These are phyloP conservation scores for Maccullochella peelii DNA, from an alignment of 2,113 vertebrate species.

Conservation along the genomic window DNA sequence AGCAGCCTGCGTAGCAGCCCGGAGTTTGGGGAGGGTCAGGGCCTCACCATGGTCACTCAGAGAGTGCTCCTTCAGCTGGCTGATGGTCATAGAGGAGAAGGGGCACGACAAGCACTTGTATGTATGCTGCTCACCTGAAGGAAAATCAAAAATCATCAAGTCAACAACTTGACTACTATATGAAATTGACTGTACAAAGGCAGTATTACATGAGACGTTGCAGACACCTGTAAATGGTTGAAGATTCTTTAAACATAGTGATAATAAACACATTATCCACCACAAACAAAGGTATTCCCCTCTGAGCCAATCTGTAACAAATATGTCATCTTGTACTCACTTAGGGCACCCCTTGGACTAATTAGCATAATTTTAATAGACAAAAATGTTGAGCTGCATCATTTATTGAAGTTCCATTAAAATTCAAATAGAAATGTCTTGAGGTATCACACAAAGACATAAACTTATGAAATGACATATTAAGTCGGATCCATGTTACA, in stretches of 20 bases:
- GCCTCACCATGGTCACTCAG: conserved; percentile 94
- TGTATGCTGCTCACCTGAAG: conserved; percentile 94
- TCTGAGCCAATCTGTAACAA: conserved; percentile 22
- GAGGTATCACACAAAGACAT: neutral
- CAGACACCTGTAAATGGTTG: neutral
- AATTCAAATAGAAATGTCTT: conserved; percentile 8
- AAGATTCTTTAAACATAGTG: neutral
- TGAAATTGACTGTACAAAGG: neutral
- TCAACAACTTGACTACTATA: neutral
- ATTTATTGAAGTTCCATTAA: conserved; percentile 8
- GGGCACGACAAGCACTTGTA: conserved; percentile 97
- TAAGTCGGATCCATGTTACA: neutral
- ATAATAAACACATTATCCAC: conserved; percentile 15
- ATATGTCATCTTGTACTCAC: conserved; percentile 7
- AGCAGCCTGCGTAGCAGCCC: conserved; percentile 89
- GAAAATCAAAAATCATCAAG: neutral
- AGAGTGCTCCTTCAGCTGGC: conserved; percentile 97
- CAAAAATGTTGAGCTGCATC: neutral
- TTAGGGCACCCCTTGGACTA: conserved; percentile 6
- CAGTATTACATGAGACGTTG: neutral
- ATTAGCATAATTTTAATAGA: conserved; percentile 1
- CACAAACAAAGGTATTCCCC: conserved; percentile 20
- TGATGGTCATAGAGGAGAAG: conserved; percentile 97
- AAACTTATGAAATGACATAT: neutral
- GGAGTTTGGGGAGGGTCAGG: conserved; percentile 92